Conservation (phyloP, 2,888 invertebrate species). For the Acleris literana region DNA sequence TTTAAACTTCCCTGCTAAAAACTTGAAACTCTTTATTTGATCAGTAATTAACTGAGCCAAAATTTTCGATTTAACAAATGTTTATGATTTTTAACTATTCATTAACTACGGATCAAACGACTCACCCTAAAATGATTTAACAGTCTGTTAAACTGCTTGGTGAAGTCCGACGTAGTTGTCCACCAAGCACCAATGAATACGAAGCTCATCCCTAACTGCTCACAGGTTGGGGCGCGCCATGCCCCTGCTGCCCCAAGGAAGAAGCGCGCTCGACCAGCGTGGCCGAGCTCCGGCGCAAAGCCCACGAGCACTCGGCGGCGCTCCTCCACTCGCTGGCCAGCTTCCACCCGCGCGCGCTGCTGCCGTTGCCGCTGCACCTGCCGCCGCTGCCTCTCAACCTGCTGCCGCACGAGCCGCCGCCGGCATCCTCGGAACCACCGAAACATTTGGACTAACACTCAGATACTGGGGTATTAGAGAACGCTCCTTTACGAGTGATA, state of each 20-base stretch:
- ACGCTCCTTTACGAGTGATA: neutral
- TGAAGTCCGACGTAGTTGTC: no score
- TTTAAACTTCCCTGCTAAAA: no score
- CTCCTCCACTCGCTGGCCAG: constrained; percentile 89
- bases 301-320: constrained; percentile 97
- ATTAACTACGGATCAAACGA: no score
- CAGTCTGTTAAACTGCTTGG: no score
- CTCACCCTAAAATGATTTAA: no score
- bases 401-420: constrained; percentile 50
- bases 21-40: no score
- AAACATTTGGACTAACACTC: constrained; percentile 65
- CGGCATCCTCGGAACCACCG: constrained; percentile 51
- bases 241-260: constrained; percentile 90
- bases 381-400: constrained; percentile 66
- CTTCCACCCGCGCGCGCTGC: constrained; percentile 84
- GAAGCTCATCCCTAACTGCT: neutral
- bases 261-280: constrained; percentile 94
- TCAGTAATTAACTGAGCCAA: no score
- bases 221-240: constrained; percentile 89
- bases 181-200: no score
- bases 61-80: no score
- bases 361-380: constrained; percentile 69
- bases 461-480: constrained; percentile 6
- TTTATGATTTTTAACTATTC: no score
- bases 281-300: constrained; percentile 95